Evolutionary conservation across 2,888 invertebrate genomes (phyloP).

Genomic region (Nudaria mundana): DNA sequence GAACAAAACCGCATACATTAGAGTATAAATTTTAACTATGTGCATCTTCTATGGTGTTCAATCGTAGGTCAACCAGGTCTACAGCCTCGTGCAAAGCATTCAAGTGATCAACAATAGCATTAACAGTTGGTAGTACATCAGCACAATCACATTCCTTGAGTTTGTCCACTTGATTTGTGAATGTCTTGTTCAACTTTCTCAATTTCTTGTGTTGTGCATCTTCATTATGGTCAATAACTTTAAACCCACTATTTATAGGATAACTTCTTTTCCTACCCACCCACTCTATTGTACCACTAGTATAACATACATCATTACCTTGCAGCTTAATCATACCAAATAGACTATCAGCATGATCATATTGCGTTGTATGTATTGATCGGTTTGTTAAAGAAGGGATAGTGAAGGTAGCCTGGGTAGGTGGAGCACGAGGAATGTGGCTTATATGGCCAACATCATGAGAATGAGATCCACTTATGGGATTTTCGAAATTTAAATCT

Average conservation of each 20-base stretch:
- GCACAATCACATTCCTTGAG: conserved; percentile 65
- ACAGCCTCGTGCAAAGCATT: conserved; percentile 80
- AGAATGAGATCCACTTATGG: neutral
- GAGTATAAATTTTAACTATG: conserved; percentile 34
- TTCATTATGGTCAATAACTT: conserved; percentile 49
- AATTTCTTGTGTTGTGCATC: conserved; percentile 42
- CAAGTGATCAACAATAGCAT: conserved; percentile 79
- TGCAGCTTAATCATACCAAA: conserved; percentile 71
- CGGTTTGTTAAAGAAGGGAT: conserved; percentile 52
- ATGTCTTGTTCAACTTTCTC: conserved; percentile 44
- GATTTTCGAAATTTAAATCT: conserved; percentile 1
- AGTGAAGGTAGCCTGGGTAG: conserved; percentile 56
- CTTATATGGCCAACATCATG: conserved; percentile 59
- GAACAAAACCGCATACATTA: no score
- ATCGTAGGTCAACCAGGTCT: conserved; percentile 76
- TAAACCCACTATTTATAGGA: conserved; percentile 71
- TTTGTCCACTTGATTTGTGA: conserved; percentile 33
- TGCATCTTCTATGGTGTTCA: conserved; percentile 75
- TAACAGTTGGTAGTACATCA: conserved; percentile 71
- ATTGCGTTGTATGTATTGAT: conserved; percentile 30
- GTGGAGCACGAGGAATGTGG: conserved; percentile 65
- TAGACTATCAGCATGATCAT: conserved; percentile 43
- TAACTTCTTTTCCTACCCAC: conserved; percentile 68
- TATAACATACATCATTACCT: conserved; percentile 72
- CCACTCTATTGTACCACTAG: conserved; percentile 74